A percentile compares a stretch with the other conserved stretches of the same genome.
Conservation (phyloP, 2,113 vertebrate species). For the Morone chrysops region DNA sequence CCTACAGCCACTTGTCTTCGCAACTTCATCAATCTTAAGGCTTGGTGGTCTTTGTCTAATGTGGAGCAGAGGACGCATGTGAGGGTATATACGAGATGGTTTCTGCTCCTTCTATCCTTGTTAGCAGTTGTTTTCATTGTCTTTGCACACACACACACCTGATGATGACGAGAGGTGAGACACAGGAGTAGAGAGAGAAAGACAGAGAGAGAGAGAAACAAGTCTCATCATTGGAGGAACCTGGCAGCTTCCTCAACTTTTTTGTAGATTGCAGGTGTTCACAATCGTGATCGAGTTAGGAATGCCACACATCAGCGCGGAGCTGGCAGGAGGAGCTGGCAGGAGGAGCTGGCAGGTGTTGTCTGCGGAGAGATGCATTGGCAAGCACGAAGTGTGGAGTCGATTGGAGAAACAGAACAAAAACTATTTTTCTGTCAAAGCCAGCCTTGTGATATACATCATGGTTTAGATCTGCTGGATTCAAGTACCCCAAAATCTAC, state of each 20-base stretch:
- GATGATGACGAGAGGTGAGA: slow-evolving; percentile 6
- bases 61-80: slow-evolving; percentile 28
- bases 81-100: background rate
- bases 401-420: slow-evolving; percentile 57
- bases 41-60: slow-evolving; percentile 10
- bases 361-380: slow-evolving; percentile 48
- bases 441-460: slow-evolving; percentile 49
- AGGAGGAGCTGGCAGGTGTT: slow-evolving; percentile 63
- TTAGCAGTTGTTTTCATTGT: slow-evolving; percentile 11
- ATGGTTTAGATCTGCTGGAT: slow-evolving; percentile 34
- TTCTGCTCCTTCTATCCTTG: slow-evolving; percentile 13
- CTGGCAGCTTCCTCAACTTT: slow-evolving; percentile 54
- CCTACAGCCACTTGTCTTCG: slow-evolving; percentile 3
- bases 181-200: slow-evolving; percentile 2
- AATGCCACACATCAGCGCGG: slow-evolving; percentile 56
- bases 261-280: slow-evolving; percentile 68
- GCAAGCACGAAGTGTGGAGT: slow-evolving; percentile 52
- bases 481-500: slow-evolving; percentile 1
- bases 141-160: slow-evolving; percentile 26
- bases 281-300: slow-evolving; percentile 57
- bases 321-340: slow-evolving; percentile 17
- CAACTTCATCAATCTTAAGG: slow-evolving; percentile 24
- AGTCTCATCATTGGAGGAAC: slow-evolving; percentile 35
- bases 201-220: slow-evolving; percentile 8
- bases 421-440: slow-evolving; percentile 56